These are phyloP conservation scores for Parus major DNA, from an alignment of 2,113 vertebrate species.

Conservation along the genomic window DNA sequence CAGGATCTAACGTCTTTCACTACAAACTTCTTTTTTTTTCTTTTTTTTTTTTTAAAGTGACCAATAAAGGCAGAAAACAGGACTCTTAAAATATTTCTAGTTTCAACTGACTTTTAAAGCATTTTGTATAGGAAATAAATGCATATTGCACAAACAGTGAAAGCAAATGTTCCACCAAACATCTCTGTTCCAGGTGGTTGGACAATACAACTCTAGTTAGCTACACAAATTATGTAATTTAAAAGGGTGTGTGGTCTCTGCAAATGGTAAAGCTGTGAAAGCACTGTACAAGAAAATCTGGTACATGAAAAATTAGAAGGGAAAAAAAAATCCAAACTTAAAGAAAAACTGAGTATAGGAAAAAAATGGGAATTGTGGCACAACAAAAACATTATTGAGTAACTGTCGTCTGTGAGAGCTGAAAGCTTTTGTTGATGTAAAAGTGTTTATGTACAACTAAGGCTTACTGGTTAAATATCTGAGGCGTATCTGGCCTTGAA, in stretches of 20 bases:
- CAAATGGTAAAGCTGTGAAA: conserved; percentile 77
- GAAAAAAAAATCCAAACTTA: conserved; percentile 79
- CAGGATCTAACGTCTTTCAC: conserved; percentile 84
- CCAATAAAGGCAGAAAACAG: conserved; percentile 80
- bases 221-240: conserved; percentile 66
- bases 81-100: conserved; percentile 80
- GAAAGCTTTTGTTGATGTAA: conserved; percentile 84
- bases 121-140: conserved; percentile 85
- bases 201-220: conserved; percentile 72
- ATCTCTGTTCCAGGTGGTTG: conserved; percentile 81
- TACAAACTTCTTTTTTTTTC: conserved; percentile 76
- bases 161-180: conserved; percentile 90
- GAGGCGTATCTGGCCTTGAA: conserved; percentile 89
- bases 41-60: conserved; percentile 76
- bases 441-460: conserved; percentile 99
- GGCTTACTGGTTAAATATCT: conserved; percentile 99
- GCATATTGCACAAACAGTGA: conserved; percentile 98
- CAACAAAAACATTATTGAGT: conserved; percentile 88
- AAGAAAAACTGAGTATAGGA: conserved; percentile 73
- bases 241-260: conserved; percentile 67
- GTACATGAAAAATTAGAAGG: conserved; percentile 79
- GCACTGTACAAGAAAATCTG: conserved; percentile 75
- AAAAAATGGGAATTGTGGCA: conserved; percentile 84
- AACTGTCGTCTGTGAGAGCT: conserved; percentile 88
- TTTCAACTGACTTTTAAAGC: conserved; percentile 90